Conservation (phyloP, 1,140 invertebrate genomes). For the Cherax quadricarinatus region DNA sequence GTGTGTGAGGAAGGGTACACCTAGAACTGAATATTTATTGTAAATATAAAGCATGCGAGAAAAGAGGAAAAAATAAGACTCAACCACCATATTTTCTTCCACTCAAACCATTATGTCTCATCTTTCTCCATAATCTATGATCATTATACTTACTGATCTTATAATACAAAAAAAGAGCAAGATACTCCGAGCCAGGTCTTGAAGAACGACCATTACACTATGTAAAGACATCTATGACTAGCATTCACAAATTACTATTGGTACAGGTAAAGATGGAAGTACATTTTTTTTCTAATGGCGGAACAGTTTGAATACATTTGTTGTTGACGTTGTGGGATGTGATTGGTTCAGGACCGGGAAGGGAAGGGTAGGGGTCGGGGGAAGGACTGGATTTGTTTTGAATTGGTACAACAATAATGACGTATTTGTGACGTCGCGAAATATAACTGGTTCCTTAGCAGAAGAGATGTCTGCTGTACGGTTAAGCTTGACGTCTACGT, state of each 20-base stretch:
- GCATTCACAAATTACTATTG: not conserved
- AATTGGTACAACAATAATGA: not conserved
- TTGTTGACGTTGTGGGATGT: not conserved
- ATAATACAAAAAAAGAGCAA: not conserved
- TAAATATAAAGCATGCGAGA: too few species aligned
- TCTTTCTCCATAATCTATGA: not conserved
- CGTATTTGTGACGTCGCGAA: not conserved
- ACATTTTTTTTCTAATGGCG: not conserved
- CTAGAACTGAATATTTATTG: too few species aligned
- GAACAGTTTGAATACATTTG: not conserved
- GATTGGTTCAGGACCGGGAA: not conserved
- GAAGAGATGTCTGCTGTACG: not conserved
- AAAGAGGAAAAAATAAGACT: too few species aligned
- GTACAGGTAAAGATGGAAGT: conserved; percentile 14
- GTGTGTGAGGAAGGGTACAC: too few species aligned
- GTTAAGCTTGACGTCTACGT: not conserved
- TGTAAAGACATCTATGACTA: conserved; percentile 14
- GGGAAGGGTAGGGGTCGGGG: too few species aligned
- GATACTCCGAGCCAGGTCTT: not conserved
- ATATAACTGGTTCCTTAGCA: not conserved
- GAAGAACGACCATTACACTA: not conserved
- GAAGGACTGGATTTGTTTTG: not conserved
- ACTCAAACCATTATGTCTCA: not conserved
- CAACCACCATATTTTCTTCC: too few species aligned
- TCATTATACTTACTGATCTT: not conserved